Base-by-base conservation (phyloP, 2,888 invertebrate genomes). In the Polyommatus icarus region DNA sequence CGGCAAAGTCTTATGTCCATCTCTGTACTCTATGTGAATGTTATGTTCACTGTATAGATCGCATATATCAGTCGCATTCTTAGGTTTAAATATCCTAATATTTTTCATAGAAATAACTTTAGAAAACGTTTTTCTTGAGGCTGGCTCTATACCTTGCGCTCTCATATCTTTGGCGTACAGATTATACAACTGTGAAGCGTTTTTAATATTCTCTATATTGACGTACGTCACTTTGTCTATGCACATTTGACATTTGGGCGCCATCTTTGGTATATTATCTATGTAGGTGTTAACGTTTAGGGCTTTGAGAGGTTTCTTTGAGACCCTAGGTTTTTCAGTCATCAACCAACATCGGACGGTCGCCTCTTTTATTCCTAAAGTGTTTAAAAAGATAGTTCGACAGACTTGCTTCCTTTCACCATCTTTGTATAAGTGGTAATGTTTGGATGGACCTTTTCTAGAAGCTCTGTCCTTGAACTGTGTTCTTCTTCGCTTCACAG, bases 331-430 rank as follows among this genome's bases (percentile, higher is more conserved):
- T 15, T 82, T 85, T 40, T 84, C 82, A 0, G 81, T 84, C 0
- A 80, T 24, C 0, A 91, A 76, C 91, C 91, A 91, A 18, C 82
- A 87, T 4, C 91, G 79, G 0, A 91, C 84, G 85, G 87, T 91
- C 0, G 91, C 89, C 54, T 91, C 91, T 82, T 91, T 91, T 0
- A 91, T 82, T 0, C 89, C 91, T 50, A 91, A 46, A 0, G 91
- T 91, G 18, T 89, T 89, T 0, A 91, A 77, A 78, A 91, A 91
- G 81, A 88, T 90, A 0, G 85, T 82, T 0, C 91, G 79, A 50
- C 91, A 91, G 0, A 91, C 91, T 0, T 83, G 80, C 0, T 87
- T 2, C 29, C 83, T 85, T 2, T 87, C 80, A 0, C 83, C 84
- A 0, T 85, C 83, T 87, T 77, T 40, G 4, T 54, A 24, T 40